phyloP scores from a whole-genome alignment of 2,888 invertebrate species.

The Linhomoeus sp. region DNA sequence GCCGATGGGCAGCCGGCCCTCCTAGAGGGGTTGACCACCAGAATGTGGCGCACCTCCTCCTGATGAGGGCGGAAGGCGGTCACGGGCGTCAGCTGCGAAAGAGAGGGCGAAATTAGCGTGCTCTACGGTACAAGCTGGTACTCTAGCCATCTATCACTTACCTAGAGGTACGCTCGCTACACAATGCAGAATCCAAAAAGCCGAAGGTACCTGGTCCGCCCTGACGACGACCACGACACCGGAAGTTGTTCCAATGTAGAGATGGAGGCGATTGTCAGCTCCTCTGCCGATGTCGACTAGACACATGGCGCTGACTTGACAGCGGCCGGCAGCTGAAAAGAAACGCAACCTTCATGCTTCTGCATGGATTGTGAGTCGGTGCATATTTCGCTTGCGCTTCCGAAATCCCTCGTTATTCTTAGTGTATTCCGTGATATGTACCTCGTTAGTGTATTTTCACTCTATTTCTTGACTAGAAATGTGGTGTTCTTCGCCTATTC shows the following conservation, averaged over 20 bases:
- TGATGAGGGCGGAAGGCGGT: conserved; percentile 80
- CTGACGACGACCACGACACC: conserved; percentile 81
- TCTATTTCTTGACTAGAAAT: too few relatives aligned
- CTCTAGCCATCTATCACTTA: too few relatives aligned
- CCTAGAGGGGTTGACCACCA: conserved; percentile 14
- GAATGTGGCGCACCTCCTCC: conserved; percentile 45
- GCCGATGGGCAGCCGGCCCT: neutral
- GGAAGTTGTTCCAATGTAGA: conserved; percentile 82
- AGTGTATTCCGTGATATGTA: too few relatives aligned
- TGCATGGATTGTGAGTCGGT: too few relatives aligned
- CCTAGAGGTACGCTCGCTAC: too few relatives aligned
- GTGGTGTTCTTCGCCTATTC: too few relatives aligned
- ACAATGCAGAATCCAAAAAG: too few relatives aligned
- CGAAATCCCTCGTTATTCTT: too few relatives aligned
- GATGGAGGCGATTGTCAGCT: conserved; percentile 17
- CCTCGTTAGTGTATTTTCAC: too few relatives aligned
- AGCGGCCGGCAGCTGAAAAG: conserved; percentile 26
- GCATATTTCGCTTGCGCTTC: too few relatives aligned
- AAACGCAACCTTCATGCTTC: neutral
- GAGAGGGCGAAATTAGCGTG: too few relatives aligned
- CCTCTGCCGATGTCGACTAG: conserved; percentile 30
- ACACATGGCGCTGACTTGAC: conserved; percentile 49
- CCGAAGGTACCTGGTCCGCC: conserved; percentile 30
- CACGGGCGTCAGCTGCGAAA: conserved; percentile 47
- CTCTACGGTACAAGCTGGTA: too few relatives aligned